Base-by-base conservation (phyloP, 2,113 vertebrate genomes). In the Halcyon senegalensis region DNA sequence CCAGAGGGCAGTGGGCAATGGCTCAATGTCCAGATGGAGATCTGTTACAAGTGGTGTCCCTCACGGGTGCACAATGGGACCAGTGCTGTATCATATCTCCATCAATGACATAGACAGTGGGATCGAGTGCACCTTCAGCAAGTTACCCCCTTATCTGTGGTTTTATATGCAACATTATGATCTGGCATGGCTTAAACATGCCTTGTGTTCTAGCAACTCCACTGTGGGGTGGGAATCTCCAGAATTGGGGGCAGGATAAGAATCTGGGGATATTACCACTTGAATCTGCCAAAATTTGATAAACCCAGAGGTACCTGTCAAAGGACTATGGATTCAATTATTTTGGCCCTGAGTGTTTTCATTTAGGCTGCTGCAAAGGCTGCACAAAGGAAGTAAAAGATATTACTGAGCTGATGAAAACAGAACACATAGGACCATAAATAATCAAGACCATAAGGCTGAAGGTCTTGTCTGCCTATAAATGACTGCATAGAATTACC, bases 201-300 rank as follows among this genome's bases (percentile, higher is more conserved):
- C 2, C 33, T 88, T 51, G 56, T 55, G 18, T 44, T 67, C 60
- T 10, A 75, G 56, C 20, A 85, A 63, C 31, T 66, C 35, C 12
- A 11, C 23, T 27, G 33, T 3, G 5, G 31, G 7, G 20, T 4
- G 5, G 33, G 19, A 87, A 60, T 25, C n/a, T n/a, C 13, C 16
- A 53, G 8, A 62, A 39, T 3, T 1, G 5, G 3, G 27, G 7
- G 7, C 24, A 4, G 18, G 7, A 25, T 0, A 1, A 70, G 60
- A 85, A 70, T 7, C 12, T 53, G 41, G 27, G 16, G 19, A 51
- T 44, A 46, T 35, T 15, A 24, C 6, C 48, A 44, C 5, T 5
- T 58, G 24, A 78, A 78, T 13, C 6, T 3, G 7, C 7, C 67
- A 67, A 67, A 51, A 58, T 70, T 15, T 77, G 7, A 21, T 30